phyloP scores from a whole-genome alignment of 2,797 vertebrate genomes.

The Tadarida brasiliensis region DNA sequence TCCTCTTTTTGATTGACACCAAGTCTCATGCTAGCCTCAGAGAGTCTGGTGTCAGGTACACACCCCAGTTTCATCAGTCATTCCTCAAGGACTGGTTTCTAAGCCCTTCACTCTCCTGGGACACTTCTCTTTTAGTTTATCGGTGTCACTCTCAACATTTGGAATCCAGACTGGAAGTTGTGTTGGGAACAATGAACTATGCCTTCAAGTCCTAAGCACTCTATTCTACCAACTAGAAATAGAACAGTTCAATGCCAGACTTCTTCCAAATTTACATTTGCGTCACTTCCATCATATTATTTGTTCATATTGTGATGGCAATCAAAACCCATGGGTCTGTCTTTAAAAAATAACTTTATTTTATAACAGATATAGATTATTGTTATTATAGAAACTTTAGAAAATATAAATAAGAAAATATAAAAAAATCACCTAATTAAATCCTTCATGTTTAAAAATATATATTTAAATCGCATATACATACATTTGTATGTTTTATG shows the following conservation, averaged over 20 bases:
- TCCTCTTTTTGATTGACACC: background rate
- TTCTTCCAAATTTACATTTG: background rate
- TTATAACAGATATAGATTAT: constrained; percentile 25
- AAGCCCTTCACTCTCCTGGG: background rate
- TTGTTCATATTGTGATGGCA: background rate
- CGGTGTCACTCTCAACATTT: background rate
- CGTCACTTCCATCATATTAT: background rate
- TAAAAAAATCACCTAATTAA: constrained; percentile 25
- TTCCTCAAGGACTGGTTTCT: background rate
- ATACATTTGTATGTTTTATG: background rate
- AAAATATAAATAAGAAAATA: background rate
- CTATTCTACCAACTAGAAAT: background rate
- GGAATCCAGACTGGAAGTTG: background rate
- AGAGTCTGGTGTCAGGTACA: background rate
- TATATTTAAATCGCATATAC: background rate
- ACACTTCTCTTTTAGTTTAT: background rate
- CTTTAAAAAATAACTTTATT: constrained; percentile 33
- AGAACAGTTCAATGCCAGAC: background rate
- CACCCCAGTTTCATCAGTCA: background rate
- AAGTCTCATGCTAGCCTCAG: background rate
- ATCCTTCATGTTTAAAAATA: background rate
- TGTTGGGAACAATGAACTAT: background rate
- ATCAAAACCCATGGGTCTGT: background rate
- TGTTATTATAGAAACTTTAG: constrained; percentile 10
- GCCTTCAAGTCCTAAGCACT: background rate